Base-by-base conservation (phyloP, 2,113 vertebrate genomes). In the Tetraodon nigroviridis region DNA sequence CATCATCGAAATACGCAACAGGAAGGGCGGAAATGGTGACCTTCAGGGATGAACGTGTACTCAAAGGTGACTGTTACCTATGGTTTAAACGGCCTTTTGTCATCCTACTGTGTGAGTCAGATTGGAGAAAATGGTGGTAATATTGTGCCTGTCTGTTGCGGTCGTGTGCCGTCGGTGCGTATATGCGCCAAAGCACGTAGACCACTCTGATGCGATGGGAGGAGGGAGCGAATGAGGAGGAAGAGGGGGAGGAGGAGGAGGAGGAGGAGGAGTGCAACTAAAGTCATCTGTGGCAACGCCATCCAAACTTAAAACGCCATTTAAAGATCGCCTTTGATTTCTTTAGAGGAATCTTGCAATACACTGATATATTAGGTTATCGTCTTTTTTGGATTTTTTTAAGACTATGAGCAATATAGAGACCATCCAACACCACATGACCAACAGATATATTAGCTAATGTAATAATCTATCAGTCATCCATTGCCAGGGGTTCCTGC, bases 141-240 rank as follows among this genome's bases (percentile, higher is more conserved):
- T 1, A 40, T 20, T 3, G 41, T 17, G 24, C 17, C 40, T 3
- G 40, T 18, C 19, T 13, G 16, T 42, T 27, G 41, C 4, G 3
- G 5, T 24, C n/a, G 46, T 53, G 50, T 66, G 62, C 67, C 29
- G 64, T 64, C 54, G 2, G 58, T 67, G 81, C 49, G 80, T 77
- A 64, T 58, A 61, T 84, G 83, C 22, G 42, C 40, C 20, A 0
- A 0, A 17, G 82, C 86, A 87, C 86, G 86, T 87, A 86, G 37
- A 61, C 80, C 62, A 51, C 51, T 55, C 44, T 20, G 68, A 57
- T 64, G 76, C 22, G 52, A 51, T 17, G 55, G 55, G 70, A 67
- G 73, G 73, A 46, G 67, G 72, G 63, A n/a, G n/a, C n/a, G 68
- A 27, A 27, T 27, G 24, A 27, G n/a, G n/a, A n/a, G n/a, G n/a